A percentile compares a stretch with the other conserved stretches of the same genome.
Conservation (phyloP, 2,113 vertebrate species). For the Ceratotherium simum region DNA sequence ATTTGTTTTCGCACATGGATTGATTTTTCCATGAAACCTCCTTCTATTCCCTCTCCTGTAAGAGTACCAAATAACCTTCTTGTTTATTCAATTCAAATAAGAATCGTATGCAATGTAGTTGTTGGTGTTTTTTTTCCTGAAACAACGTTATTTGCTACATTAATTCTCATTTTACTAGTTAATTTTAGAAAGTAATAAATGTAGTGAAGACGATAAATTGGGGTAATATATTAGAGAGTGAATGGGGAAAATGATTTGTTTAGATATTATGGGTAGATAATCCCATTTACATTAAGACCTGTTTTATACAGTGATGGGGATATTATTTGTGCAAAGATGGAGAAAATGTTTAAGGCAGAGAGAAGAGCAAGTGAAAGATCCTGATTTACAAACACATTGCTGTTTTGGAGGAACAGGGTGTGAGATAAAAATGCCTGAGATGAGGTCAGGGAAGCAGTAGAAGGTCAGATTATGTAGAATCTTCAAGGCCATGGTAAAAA, state of each 20-base stretch:
- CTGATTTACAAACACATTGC: background rate
- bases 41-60: background rate
- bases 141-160: background rate
- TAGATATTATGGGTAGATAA: background rate
- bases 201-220: background rate
- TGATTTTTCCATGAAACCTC: background rate
- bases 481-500: background rate
- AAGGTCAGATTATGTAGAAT: background rate
- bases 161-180: background rate
- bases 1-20: conserved; percentile 14
- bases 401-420: fast-evolving
- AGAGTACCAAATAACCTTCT: background rate
- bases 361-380: background rate
- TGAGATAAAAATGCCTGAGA: background rate
- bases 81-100: background rate
- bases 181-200: background rate
- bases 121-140: background rate
- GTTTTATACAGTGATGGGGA: background rate
- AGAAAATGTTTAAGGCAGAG: background rate
- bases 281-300: background rate
- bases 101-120: background rate
- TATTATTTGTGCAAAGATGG: background rate
- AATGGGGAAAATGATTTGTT: background rate
- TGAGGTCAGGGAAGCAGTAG: background rate
- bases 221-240: background rate